Evolutionary conservation across 2,797 vertebrate genomes (phyloP), one percentile per base, ranked within the genome.

Genomic region (Hypotaenidia okinawae): DNA sequence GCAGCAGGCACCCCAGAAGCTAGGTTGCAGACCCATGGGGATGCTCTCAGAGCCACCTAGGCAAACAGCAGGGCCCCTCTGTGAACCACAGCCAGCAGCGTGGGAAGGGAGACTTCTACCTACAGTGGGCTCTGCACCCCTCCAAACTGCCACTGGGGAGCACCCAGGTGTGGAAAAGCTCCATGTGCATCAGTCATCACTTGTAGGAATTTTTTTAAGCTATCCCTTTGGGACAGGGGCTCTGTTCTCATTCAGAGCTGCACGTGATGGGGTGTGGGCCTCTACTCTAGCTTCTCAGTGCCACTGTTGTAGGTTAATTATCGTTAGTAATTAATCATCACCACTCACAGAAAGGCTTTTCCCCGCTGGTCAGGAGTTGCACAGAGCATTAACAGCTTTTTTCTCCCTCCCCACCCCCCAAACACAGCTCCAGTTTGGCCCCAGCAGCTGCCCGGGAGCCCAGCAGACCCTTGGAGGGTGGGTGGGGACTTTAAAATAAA

Each of bases 231-330:
- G 79, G 66, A 51, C 64, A 83, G 39, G 75, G 64, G 24, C 64
- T 95, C 21, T 69, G 47, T 76, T 69, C 76, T 49, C 64, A 66
- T 87, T 86, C 84, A 75, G 87, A 87, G 62, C 76, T 61, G 82
- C 73, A 49, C 10, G 4, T 5, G 73, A 78, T 33, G 62, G 73
- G 73, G 78, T 4, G 8, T 72, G 84, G 75, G 87, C 28, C 24
- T 64, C 69, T 39, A 75, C 73, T 84, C 39, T 8, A 58, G 57
- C 74, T 91, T 93, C 75, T 18, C 54, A 64, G 83, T 16, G 73
- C 51, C 62, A 15, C 51, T 93, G 68, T 74, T 74, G 51, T 59
- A 81, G 83, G 90, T 93, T 97, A 91, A 91, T 96, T 88, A 92
- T 91, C 9, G 0, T 77, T 81, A 84, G 91, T 86, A 91, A 94